Percentiles rank a stretch among this genome's conserved stretches.
phyloP scores from a whole-genome alignment of 92 coral and sea anemone genomes.

The Bergia sp. region DNA sequence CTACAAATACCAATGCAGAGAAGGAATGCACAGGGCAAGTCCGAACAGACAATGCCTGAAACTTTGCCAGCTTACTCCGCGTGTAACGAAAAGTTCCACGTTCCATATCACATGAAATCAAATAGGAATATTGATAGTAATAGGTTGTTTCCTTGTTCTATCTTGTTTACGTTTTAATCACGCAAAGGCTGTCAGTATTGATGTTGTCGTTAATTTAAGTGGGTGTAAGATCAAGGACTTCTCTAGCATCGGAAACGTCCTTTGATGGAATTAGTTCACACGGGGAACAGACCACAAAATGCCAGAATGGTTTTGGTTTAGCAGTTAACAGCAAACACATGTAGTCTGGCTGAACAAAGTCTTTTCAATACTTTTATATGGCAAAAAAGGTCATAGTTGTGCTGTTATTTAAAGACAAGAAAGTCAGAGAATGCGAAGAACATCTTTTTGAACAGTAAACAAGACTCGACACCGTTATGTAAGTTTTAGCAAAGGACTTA shows the following conservation, averaged over 20 bases:
- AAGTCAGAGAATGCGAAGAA: neutral
- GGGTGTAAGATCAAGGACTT: neutral
- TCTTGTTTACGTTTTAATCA: no score
- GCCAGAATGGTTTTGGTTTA: neutral
- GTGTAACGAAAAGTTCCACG: neutral
- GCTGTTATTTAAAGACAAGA: no score
- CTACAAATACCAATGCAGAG: neutral
- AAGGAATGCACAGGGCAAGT: neutral
- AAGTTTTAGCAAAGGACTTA: neutral
- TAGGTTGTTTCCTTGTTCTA: neutral
- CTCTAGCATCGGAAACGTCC: neutral
- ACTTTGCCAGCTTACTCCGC: neutral
- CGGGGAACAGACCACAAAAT: conserved; percentile 5
- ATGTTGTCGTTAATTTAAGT: no score
- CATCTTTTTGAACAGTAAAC: neutral
- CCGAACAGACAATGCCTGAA: neutral
- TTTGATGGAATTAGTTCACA: conserved; percentile 8
- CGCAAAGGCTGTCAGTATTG: no score
- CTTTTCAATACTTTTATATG: neutral
- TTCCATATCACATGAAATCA: neutral
- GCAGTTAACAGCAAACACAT: conserved; percentile 11
- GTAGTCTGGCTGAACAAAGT: neutral
- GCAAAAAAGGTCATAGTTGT: neutral
- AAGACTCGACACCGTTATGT: neutral
- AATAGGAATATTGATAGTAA: neutral